Percentiles rank a stretch among this genome's conserved stretches.
Evolutionary conservation across 2,113 vertebrate species (phyloP).

Genomic region (Erpornis zantholeuca): DNA sequence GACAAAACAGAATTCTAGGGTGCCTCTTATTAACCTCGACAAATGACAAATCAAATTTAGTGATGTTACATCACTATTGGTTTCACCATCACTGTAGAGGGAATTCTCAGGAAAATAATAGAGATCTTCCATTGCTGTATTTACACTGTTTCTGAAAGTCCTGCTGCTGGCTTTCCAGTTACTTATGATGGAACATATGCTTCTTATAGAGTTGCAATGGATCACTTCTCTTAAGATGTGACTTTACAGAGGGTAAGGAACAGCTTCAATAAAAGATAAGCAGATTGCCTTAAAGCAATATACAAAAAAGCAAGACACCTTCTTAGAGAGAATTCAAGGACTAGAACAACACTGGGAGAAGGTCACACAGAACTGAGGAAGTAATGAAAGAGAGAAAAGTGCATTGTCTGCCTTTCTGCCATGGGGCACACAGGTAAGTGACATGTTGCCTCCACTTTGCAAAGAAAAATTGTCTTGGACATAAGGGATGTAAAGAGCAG

Average conservation of each 20-base stretch:
- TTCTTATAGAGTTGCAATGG: not conserved
- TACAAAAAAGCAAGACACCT: not conserved
- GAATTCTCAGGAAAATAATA: not conserved
- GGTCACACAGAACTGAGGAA: not conserved
- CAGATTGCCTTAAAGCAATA: not conserved
- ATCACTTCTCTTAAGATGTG: not conserved
- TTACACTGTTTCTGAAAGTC: not conserved
- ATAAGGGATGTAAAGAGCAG: not conserved
- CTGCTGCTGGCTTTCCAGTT: not conserved
- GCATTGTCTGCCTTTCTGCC: not conserved
- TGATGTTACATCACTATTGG: not conserved
- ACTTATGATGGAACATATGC: not conserved
- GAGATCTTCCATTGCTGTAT: not conserved
- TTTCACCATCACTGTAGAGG: not conserved
- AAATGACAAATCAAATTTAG: not conserved
- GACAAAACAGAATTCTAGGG: not conserved
- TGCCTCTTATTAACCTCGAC: not conserved
- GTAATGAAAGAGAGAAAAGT: not conserved
- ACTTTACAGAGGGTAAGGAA: not conserved
- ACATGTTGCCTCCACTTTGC: not conserved
- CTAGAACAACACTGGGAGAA: not conserved
- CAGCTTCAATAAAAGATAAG: not conserved
- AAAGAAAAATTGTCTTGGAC: not conserved
- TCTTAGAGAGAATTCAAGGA: not conserved
- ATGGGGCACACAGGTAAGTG: too few relatives aligned